These are phyloP conservation scores for Drosophila atroscutellata DNA, from an alignment of 2,888 invertebrate genomes.

Conservation along the genomic window DNA sequence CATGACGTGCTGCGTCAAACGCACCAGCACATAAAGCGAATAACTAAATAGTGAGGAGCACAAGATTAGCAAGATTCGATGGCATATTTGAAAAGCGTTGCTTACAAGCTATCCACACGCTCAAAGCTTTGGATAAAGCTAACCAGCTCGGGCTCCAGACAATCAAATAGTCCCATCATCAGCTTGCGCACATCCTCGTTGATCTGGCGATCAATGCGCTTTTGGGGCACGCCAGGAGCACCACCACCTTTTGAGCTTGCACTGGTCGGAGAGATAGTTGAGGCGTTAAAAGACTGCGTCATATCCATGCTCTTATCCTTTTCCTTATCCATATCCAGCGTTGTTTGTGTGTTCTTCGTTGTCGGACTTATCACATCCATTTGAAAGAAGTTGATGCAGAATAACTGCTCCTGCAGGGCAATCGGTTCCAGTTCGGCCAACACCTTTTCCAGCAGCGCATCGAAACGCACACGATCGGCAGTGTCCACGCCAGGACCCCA, in stretches of 20 bases:
- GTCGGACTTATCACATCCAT: constrained; percentile 88
- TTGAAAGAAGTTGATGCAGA: constrained; percentile 96
- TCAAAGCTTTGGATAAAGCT: constrained; percentile 94
- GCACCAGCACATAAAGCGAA: constrained; percentile 96
- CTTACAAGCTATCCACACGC: constrained; percentile 95
- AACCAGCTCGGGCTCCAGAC: constrained; percentile 93
- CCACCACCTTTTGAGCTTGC: constrained; percentile 35
- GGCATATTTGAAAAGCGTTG: neutral
- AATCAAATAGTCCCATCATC: constrained; percentile 95
- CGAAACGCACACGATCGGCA: constrained; percentile 87
- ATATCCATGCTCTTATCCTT: constrained; percentile 83
- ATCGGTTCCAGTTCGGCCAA: constrained; percentile 95
- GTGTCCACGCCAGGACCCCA: constrained; percentile 88
- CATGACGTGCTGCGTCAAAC: constrained; percentile 96
- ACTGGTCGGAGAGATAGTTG: constrained; percentile 64
- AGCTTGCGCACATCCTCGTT: constrained; percentile 93
- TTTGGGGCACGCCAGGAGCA: constrained; percentile 83
- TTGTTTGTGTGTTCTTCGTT: constrained; percentile 87
- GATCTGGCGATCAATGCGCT: constrained; percentile 89
- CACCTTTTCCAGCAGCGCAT: constrained; percentile 92
- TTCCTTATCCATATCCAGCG: constrained; percentile 85
- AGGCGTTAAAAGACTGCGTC: constrained; percentile 68
- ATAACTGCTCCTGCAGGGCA: constrained; percentile 97
- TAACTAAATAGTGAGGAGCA: constrained; percentile 87
- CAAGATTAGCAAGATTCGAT: neutral